Base-by-base conservation (phyloP, 2,888 invertebrate genomes). In the Agonopterix subpropinquella region DNA sequence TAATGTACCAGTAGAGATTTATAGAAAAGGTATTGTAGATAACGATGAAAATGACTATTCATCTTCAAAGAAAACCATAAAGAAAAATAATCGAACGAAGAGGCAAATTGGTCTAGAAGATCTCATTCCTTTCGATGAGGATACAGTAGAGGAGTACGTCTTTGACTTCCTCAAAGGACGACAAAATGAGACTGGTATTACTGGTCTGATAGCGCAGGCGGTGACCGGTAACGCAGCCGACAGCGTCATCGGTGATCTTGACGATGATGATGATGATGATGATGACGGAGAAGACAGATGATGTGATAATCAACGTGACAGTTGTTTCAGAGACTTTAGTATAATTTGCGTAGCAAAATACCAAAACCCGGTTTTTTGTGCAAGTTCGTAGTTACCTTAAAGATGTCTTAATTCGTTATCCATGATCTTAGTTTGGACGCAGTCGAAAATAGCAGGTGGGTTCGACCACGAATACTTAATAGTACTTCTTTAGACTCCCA, bases 11-110 rank as follows among this genome's bases (percentile, higher is more conserved):
- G 66, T 85, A 52, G 91, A 91, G 67, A 80, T 89, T 59, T 92
- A 92, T 64, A 84, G 88, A 64, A 91, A 90, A 70, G 91, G 91
- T 8, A 89, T 91, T 48, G 91, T 92, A 2, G 91, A 91, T 51
- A 88, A 79, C 54, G 90, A 88, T 55, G 81, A 81, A 56, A 81
- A 80, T 51, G 58, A 71, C 54, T 82, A 87, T 61, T 56, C 67
- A 18, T 54, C 57, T 15, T 47, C 54, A 13, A 69, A 59, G 44
- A 67, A 65, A 54, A 58, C 53, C 28, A 52, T 45, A 4, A 59
- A 63, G 47, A 28, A 7, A 1, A 61, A 61, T 45, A 71, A 64
- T n/a, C 69, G 80, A 36, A 57, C 49, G 4, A 85, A 73, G 56
- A 67, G 89, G 47, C 83, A 89, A 60, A 68, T 85, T 36, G 74